Percentiles rank a stretch among this genome's conserved stretches.
Conservation (phyloP, 2,797 vertebrate species). For the Mormyrus hasselquistii region DNA sequence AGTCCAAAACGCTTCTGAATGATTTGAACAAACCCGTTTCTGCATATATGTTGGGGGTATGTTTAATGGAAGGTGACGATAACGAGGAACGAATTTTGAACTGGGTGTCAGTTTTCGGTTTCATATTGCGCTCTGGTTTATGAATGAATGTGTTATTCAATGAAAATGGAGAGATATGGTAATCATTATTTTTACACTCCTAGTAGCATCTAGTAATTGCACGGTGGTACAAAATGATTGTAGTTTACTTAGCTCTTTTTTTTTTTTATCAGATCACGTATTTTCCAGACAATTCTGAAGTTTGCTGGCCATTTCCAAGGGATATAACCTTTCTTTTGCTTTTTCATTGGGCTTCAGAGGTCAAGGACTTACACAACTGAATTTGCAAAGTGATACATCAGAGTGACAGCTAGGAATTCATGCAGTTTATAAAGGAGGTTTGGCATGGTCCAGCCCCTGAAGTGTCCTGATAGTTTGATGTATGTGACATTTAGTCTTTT, state of each 20-base stretch:
- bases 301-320: slow-evolving; percentile 23
- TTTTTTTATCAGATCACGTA: not conserved
- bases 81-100: not conserved
- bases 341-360: slow-evolving; percentile 55
- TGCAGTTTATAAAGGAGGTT: slow-evolving; percentile 33
- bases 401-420: slow-evolving; percentile 50
- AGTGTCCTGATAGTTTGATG: slow-evolving; percentile 27
- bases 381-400: slow-evolving; percentile 47
- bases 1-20: not conserved
- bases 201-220: not conserved
- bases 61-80: slow-evolving; percentile 3
- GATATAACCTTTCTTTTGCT: slow-evolving; percentile 55
- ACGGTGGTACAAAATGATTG: not conserved
- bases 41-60: not conserved
- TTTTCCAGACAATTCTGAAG: not conserved
- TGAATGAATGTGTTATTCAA: slow-evolving; percentile 8
- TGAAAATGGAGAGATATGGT: not conserved
- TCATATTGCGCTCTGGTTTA: not conserved
- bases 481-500: slow-evolving; percentile 17
- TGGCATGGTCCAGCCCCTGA: slow-evolving; percentile 26
- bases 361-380: slow-evolving; percentile 63
- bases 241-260: not conserved
- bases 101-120: slow-evolving; percentile 14
- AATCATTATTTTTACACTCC: not conserved
- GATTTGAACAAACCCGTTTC: not conserved